Evolutionary conservation across 2,113 vertebrate genomes (phyloP), one percentile per base, ranked within the genome.

Genomic region (Rhizomys pruinosus): DNA sequence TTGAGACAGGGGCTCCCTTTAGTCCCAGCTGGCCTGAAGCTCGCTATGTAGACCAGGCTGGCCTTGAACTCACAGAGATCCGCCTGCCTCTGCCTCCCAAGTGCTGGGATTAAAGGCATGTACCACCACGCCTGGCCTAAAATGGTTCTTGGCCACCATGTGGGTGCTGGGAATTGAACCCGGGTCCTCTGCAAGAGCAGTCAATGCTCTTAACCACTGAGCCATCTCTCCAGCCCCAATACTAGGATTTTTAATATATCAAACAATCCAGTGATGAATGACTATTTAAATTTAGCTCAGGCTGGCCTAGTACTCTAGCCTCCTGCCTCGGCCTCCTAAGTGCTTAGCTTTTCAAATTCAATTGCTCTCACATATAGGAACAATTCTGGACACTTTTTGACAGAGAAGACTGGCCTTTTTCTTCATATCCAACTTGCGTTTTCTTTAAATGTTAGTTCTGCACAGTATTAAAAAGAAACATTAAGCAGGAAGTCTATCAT

Each of bases 391-490:
- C 10, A 92, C 22, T 52, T 78, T 80, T 71, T 79, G 73, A 92
- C 47, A 79, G n/a, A 84, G 76, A 86, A 78, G 27, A 89, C 7
- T n/a, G 10, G 78, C 37, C 23, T 47, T 86, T 82, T 78, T 57
- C 93, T 73, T 96, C 77, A 87, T 27, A 59, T 61, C 92, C n/a
- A 68, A 73, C 79, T 39, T 77, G 42, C 37, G 44, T 66, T 90
- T 87, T 71, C 87, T 89, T 89, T 74, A 84, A 73, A 81, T 42
- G 86, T 52, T 34, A 74, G 74, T 34, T 90, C 44, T 87, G 85
- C 42, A 74, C 5, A 64, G 42, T 69, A 81, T 76, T 66, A 80
- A 57, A 91, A 73, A 92, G 77, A 47, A 37, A 52, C n/a, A 32
- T 47, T 73, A 72, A 87, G 72, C 73, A 69, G 20, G 59, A 71